Conservation (phyloP, 1,140 invertebrate species). For the Drosophila miranda region DNA sequence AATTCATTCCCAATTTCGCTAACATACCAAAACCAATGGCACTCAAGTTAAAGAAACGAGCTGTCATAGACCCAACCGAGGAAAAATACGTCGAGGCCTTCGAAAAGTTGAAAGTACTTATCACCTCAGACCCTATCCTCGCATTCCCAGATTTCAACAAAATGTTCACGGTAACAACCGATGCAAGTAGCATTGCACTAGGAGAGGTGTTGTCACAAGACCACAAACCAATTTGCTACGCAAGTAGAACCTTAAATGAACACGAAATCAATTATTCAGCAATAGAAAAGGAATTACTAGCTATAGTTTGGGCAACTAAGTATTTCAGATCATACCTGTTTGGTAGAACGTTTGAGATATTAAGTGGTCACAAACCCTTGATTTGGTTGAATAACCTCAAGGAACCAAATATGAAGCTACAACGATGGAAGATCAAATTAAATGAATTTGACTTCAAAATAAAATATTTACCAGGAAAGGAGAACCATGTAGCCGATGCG, state of each 20-base stretch:
- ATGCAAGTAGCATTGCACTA: background rate
- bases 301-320: slow-evolving; percentile 13
- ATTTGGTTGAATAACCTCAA: slow-evolving; percentile 16
- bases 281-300: slow-evolving; percentile 13
- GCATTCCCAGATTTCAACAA: background rate
- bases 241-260: slow-evolving; percentile 3
- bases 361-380: slow-evolving; percentile 9
- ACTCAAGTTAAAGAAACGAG: background rate
- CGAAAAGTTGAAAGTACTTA: background rate
- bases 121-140: background rate
- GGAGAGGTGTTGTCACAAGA: slow-evolving; percentile 4
- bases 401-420: slow-evolving; percentile 7
- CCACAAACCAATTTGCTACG: background rate
- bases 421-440: slow-evolving; percentile 1
- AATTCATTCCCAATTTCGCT: background rate
- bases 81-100: background rate
- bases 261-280: slow-evolving; percentile 7
- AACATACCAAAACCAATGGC: background rate
- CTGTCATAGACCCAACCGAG: no score
- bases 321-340: slow-evolving; percentile 7
- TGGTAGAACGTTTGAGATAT: slow-evolving; percentile 5
- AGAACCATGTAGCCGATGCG: no score
- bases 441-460: background rate
- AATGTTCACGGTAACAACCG: background rate
- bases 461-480: no score